These are phyloP conservation scores for Rutpela maculata DNA, from an alignment of 2,888 invertebrate genomes.

Conservation along the genomic window DNA sequence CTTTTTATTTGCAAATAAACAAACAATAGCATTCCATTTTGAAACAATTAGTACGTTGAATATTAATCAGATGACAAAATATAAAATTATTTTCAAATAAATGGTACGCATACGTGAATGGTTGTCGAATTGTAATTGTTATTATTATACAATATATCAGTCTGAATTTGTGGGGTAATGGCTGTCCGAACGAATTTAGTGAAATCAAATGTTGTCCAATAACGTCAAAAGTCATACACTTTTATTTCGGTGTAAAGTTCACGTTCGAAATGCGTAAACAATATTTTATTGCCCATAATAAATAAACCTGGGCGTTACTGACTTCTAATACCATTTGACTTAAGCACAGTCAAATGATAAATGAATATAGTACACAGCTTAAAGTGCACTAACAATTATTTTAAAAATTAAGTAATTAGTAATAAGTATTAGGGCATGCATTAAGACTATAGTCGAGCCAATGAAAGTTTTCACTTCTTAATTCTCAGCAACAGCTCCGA, in stretches of 20 bases:
- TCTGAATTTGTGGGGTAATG: background rate
- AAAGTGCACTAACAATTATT: too few relatives aligned
- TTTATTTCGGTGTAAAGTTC: background rate
- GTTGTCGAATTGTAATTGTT: constrained; percentile 14
- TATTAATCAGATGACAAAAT: constrained; percentile 41
- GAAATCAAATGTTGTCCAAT: background rate
- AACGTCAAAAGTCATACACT: background rate
- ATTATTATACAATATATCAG: constrained; percentile 8
- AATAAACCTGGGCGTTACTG: background rate
- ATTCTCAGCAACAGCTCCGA: too few relatives aligned
- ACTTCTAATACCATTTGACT: too few relatives aligned
- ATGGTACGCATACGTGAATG: constrained; percentile 22
- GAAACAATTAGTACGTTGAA: constrained; percentile 30
- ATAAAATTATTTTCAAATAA: constrained; percentile 32
- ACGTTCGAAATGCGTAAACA: background rate
- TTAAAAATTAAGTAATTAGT: too few relatives aligned
- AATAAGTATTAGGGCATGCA: too few relatives aligned
- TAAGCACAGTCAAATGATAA: too few relatives aligned
- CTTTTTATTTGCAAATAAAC: constrained; percentile 24
- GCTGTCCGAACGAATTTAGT: background rate
- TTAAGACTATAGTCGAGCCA: too few relatives aligned
- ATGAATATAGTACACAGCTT: too few relatives aligned
- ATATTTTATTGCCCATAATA: background rate
- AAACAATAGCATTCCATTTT: constrained; percentile 30
- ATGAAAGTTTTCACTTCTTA: too few relatives aligned